A percentile compares a stretch with the other conserved stretches of the same genome.
Conservation (phyloP, 2,888 invertebrate genomes). For the Polymixis lichenea region DNA sequence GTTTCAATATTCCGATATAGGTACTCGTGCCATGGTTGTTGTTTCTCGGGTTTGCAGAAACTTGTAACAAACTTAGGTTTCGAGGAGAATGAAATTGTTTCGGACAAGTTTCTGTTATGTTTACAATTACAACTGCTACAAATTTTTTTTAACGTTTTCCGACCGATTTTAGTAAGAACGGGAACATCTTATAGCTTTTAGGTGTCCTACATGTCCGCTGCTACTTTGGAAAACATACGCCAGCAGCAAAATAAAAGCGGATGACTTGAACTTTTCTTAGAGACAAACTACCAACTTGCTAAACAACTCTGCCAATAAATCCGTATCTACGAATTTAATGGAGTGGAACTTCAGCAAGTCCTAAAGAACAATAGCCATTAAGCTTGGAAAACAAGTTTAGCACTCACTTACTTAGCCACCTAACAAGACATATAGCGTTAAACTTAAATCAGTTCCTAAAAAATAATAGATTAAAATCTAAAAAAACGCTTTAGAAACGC, state of each 20-base stretch:
- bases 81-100: neutral
- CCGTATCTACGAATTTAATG: constrained; percentile 44
- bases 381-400: constrained; percentile 34
- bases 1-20: neutral
- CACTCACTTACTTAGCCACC: constrained; percentile 26
- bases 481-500: too few relatives aligned
- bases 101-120: neutral
- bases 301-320: constrained; percentile 45
- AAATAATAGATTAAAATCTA: too few relatives aligned
- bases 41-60: constrained; percentile 1
- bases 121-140: neutral
- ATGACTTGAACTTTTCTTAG: neutral
- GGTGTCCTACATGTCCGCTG: neutral
- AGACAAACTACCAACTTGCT: constrained; percentile 4
- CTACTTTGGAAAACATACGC: neutral
- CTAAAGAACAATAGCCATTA: constrained; percentile 35
- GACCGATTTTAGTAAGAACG: neutral
- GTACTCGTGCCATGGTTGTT: neutral
- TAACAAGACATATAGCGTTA: neutral
- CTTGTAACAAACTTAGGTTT: neutral
- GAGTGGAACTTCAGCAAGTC: constrained; percentile 12
- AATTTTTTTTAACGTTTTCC: too few relatives aligned
- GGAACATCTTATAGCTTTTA: too few relatives aligned
- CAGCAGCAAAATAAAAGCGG: neutral
- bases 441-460: neutral